Evolutionary conservation across 2,888 invertebrate genomes (phyloP), one percentile per base, ranked within the genome.

Genomic region (Andricus curvator): DNA sequence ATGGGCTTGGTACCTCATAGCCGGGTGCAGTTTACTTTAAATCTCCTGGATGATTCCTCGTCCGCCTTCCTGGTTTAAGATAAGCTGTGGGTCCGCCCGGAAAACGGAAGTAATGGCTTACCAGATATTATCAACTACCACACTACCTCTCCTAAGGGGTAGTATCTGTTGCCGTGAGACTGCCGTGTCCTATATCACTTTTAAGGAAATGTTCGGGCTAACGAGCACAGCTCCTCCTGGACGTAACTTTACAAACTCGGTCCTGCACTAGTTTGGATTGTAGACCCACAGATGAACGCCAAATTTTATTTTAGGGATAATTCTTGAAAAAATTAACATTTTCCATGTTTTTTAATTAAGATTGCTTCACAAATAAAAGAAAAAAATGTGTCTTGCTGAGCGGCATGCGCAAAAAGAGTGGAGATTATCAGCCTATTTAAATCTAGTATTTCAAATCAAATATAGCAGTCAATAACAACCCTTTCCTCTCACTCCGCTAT

Each of bases 81-180:
- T 91, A 90, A 90, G 88, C 88, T 89, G 86, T 80, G 85, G 86
- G 87, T 86, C 86, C 86, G 84, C 83, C 86, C 88, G 88, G 90
- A 87, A 89, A 89, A 88, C 88, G 88, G 90, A 91, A 91, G 89
- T 88, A 90, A 91, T 90, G 89, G 89, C 86, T 91, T 89, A 91
- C 88, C 86, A 90, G 90, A 91, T 91, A 90, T 90, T 90, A 91
- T 91, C 91, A 89, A 90, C 85, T 84, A 83, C 82, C 77, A 74
- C 78, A 20, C 9, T 25, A 22, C 29, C 25, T 22, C 22, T 20
- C 62, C 44, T 22, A 20, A 62, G 51, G 22, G 64, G 64, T 37
- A 64, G 80, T 64, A 78, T 77, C 74, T 78, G 82, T 80, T 83
- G 81, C 82, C 78, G 78, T 83, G 78, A 80, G 83, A 84, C 84